Conservation (phyloP, 2,888 invertebrate genomes). For the Hydriomena furcata region DNA sequence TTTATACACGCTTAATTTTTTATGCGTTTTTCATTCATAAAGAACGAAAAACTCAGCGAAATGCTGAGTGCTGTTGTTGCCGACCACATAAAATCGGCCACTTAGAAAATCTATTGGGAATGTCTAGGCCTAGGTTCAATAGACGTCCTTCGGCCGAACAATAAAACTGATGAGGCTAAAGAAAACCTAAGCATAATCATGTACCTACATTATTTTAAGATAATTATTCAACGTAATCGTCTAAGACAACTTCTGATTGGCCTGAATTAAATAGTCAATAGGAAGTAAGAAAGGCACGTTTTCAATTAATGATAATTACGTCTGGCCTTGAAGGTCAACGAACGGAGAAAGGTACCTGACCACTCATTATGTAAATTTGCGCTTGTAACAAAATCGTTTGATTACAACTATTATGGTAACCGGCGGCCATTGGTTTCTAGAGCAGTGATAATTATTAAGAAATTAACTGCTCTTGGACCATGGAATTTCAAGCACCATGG, state of each 20-base stretch:
- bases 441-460: conserved; percentile 1
- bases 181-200: neutral
- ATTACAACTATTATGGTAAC: conserved; percentile 39
- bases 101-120: too few species aligned
- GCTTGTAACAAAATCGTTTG: conserved; percentile 49
- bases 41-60: too few species aligned
- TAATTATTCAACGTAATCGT: too few species aligned
- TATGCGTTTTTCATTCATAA: too few species aligned
- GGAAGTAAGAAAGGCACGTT: conserved; percentile 23
- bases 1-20: too few species aligned
- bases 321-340: conserved; percentile 66
- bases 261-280: conserved; percentile 4
- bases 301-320: conserved; percentile 47
- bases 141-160: too few species aligned
- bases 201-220: too few species aligned
- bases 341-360: conserved; percentile 57
- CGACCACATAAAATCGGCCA: too few species aligned
- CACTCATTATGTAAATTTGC: conserved; percentile 57
- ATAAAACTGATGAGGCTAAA: too few species aligned
- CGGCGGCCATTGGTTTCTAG: conserved; percentile 32
- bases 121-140: too few species aligned
- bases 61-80: too few species aligned
- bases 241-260: conserved; percentile 1
- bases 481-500: neutral
- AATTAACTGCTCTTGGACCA: neutral